These are phyloP conservation scores for Zaprionus vittiger DNA, from an alignment of 1,140 invertebrate genomes.

Conservation along the genomic window DNA sequence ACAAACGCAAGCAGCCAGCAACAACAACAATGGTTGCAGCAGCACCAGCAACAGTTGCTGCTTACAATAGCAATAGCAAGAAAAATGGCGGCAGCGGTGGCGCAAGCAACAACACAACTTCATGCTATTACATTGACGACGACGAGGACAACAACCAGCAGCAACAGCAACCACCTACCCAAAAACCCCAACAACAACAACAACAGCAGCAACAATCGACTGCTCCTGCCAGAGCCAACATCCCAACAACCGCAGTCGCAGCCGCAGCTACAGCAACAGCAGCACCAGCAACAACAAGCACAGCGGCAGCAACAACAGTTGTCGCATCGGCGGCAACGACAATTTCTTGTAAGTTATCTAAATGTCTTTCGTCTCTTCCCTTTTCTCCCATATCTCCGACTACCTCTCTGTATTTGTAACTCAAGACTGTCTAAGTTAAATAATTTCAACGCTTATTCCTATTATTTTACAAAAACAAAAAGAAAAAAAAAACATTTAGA, in stretches of 20 bases:
- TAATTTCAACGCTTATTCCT: conserved; percentile 32
- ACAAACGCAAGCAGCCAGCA: conserved; percentile 65
- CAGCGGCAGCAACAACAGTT: conserved; percentile 37
- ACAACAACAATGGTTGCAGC: conserved; percentile 32
- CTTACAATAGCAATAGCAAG: conserved; percentile 45
- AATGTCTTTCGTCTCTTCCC: conserved; percentile 43
- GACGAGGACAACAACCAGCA: conserved; percentile 60
- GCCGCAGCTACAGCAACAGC: conserved; percentile 28
- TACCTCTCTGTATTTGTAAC: conserved; percentile 29
- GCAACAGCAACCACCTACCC: conserved; percentile 53
- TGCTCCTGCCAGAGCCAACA: conserved; percentile 32
- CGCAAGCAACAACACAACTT: conserved; percentile 46
- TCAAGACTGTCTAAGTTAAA: conserved; percentile 45
- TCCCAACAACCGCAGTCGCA: conserved; percentile 37
- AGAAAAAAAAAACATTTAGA: conserved; percentile 26
- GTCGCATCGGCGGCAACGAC: conserved; percentile 64
- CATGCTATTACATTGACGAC: conserved; percentile 66
- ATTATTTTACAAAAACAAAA: conserved; percentile 19
- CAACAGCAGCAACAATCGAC: conserved; percentile 45
- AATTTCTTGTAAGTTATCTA: conserved; percentile 84
- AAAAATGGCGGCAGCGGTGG: conserved; percentile 31
- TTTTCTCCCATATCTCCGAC: conserved; percentile 2
- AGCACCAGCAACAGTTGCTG: conserved; percentile 19
- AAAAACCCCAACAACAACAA: conserved; percentile 43
- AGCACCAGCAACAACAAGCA: conserved; percentile 39